phyloP scores from a whole-genome alignment of 2,113 vertebrate species.

The Columba janthina region DNA sequence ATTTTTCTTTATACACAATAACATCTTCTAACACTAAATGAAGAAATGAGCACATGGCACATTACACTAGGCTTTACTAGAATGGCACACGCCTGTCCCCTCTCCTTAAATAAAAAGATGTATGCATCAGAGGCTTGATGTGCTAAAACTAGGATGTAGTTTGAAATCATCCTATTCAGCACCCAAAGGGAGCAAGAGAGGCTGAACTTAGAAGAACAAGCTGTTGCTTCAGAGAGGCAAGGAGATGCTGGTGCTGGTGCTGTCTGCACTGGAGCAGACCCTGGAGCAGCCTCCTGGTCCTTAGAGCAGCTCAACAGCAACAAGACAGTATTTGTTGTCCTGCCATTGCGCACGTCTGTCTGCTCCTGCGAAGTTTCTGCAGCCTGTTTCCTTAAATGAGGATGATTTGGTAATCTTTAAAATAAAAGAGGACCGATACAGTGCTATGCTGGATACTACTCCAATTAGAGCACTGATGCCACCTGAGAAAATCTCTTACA shows the following conservation, averaged over 20 bases:
- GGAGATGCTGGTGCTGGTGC: background rate
- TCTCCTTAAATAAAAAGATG: background rate
- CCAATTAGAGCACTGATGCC: background rate
- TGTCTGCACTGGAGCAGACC: background rate
- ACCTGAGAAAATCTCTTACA: background rate
- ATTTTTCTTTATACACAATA: background rate
- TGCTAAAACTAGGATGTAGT: background rate
- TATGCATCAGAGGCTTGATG: no score
- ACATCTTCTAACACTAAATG: background rate
- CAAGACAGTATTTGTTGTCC: background rate
- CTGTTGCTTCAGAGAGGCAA: background rate
- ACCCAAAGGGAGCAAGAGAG: background rate
- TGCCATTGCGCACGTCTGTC: background rate
- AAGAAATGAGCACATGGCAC: background rate
- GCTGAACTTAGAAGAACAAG: background rate
- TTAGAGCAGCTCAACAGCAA: background rate
- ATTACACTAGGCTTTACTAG: background rate
- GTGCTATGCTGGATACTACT: background rate
- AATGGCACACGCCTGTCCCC: background rate
- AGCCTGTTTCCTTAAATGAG: background rate
- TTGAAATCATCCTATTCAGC: background rate
- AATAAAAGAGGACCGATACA: background rate
- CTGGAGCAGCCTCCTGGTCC: background rate
- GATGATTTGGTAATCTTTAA: background rate
- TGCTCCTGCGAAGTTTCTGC: background rate